Evolutionary conservation across 2,888 invertebrate genomes (phyloP), one percentile per base, ranked within the genome.

Genomic region (Boloria euphrosyne): DNA sequence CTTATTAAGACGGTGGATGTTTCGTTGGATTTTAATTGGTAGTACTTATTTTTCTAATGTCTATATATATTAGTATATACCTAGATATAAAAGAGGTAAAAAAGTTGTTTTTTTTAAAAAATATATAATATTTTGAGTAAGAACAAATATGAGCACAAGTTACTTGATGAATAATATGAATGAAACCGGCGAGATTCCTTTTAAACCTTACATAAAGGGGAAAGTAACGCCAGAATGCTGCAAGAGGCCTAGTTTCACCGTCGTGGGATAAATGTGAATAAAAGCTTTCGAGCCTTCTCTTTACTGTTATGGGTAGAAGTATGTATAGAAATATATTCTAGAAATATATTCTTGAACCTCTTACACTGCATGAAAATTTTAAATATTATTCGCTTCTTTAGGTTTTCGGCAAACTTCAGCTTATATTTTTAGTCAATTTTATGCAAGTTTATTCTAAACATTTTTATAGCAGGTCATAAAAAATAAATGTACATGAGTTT

Each of bases 111-210:
- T 53, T 31, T 3, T 16, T 22, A 22, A 57, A 46, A 14, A n/a
- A n/a, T 18, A 57, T 57, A 57, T 27, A 57, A 50, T 59, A 50
- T 59, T 50, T 50, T n/a, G 18, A 59, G 31, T 49, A 27, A 50
- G 59, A 59, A 22, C 57, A 57, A 59, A 59, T 50, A 59, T 59
- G 59, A 59, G 49, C 31, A 17, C 18, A 31, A 46, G 57, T 59
- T 59, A 17, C 59, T 50, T 59, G 49, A 59, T 59, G 59, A 50
- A 59, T 59, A 59, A 49, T 49, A 59, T 59, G 59, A 50, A 59
- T 59, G 31, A 49, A 59, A 59, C 59, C 38, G 27, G 31, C 31
- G 59, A 38, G 59, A 47, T 17, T 50, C 18, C 49, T 59, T 59
- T 59, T 38, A 59, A 59, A 49, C 49, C 38, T 38, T 59, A 38